phyloP scores from a whole-genome alignment of 2,888 invertebrate species.

The Spilosoma lubricipeda region DNA sequence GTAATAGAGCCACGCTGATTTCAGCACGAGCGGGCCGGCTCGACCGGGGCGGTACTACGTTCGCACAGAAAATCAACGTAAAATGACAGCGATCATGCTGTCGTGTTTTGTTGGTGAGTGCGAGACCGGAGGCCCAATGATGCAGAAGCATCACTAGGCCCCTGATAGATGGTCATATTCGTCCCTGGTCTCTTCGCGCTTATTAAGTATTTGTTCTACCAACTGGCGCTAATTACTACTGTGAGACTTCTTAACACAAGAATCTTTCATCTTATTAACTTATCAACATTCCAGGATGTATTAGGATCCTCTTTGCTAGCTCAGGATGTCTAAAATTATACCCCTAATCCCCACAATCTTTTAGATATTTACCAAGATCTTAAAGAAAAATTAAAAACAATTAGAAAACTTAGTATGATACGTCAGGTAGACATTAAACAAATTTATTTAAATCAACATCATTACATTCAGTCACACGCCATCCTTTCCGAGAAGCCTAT shows the following conservation, averaged over 20 bases:
- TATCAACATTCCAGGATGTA: neutral
- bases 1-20: too few species aligned
- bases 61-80: too few species aligned
- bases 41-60: too few species aligned
- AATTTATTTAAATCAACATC: conserved; percentile 4
- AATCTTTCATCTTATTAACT: neutral
- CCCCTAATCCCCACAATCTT: neutral
- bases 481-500: conserved; percentile 19
- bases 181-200: neutral
- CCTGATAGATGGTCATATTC: neutral
- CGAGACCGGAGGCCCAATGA: too few species aligned
- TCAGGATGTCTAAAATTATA: neutral
- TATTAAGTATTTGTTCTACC: neutral
- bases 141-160: too few species aligned
- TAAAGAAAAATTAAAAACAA: neutral
- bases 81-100: too few species aligned
- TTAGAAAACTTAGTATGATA: neutral
- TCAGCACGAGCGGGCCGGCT: too few species aligned
- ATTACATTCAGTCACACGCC: conserved; percentile 6
- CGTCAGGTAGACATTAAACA: neutral
- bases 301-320: neutral
- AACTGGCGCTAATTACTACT: neutral
- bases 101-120: too few species aligned
- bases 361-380: neutral
- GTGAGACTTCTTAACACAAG: neutral